A percentile compares a stretch with the other conserved stretches of the same genome.
phyloP scores from a whole-genome alignment of 2,113 vertebrate species.

The Zapus hudsonius region DNA sequence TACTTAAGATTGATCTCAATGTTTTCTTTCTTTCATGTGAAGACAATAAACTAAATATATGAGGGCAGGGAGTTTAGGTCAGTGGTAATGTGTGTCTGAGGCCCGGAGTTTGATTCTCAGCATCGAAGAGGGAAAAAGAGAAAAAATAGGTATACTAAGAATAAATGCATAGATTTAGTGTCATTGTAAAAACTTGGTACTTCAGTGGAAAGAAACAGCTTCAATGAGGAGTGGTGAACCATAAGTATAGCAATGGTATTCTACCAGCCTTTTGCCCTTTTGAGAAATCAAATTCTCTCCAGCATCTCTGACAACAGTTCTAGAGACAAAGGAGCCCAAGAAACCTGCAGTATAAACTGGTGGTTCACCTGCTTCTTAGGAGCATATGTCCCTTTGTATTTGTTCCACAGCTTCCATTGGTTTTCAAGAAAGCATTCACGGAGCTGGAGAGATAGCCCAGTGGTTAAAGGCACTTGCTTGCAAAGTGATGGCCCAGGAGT shows the following conservation, averaged over 20 bases:
- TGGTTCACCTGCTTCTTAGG: not conserved
- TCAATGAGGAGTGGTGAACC: not conserved
- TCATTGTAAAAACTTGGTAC: not conserved
- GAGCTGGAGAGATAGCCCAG: too few species aligned
- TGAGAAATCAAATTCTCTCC: not conserved
- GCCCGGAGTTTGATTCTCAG: not conserved
- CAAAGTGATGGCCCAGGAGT: too few species aligned
- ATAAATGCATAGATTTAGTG: not conserved
- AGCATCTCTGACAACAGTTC: not conserved
- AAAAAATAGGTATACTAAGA: not conserved
- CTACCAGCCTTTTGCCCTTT: not conserved
- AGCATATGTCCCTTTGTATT: not conserved
- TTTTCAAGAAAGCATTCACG: not conserved
- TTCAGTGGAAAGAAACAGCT: not conserved
- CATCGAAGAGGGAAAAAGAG: not conserved
- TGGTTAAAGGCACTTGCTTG: too few species aligned
- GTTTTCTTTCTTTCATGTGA: slow-evolving; percentile 26
- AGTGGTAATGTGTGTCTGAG: not conserved
- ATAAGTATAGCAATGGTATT: not conserved
- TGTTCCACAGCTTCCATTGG: not conserved
- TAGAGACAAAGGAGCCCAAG: not conserved
- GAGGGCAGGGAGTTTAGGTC: not conserved
- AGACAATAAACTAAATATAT: slow-evolving; percentile 21
- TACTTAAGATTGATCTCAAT: not conserved
- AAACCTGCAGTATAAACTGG: not conserved